Percentiles rank a stretch among this genome's conserved stretches.
Conservation (phyloP, 2,797 vertebrate genomes). For the Spinus olivaceus region DNA sequence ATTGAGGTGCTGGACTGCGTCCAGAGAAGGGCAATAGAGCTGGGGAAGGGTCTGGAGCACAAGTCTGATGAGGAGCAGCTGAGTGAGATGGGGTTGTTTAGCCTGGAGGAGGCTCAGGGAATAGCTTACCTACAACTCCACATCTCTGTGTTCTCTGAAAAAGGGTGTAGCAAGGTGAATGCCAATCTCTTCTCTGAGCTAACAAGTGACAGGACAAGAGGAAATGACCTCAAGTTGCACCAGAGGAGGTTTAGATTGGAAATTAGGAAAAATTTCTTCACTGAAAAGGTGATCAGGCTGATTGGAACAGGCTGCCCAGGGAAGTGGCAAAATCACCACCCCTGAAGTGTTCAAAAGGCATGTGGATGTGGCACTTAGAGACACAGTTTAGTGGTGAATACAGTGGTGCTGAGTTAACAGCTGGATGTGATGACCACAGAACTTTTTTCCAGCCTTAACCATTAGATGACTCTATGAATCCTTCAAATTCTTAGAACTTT, state of each 20-base stretch:
- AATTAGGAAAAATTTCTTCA: neutral
- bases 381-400: neutral
- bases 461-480: neutral
- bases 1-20: neutral
- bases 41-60: neutral
- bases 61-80: neutral
- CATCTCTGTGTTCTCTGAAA: neutral
- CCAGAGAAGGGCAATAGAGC: neutral
- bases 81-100: fast-evolving
- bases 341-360: neutral
- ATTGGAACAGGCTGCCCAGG: neutral
- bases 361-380: neutral
- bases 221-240: neutral
- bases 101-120: neutral
- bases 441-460: neutral
- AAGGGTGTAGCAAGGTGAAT: neutral
- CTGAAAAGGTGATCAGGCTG: neutral
- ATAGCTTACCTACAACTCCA: neutral
- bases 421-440: neutral
- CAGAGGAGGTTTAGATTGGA: neutral
- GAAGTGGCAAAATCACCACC: neutral
- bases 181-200: neutral
- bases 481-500: neutral
- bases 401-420: neutral
- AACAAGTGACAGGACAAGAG: neutral